Evolutionary conservation across 2,888 invertebrate species (phyloP), one percentile per base, ranked within the genome.

Genomic region (Oscheius sp.): DNA sequence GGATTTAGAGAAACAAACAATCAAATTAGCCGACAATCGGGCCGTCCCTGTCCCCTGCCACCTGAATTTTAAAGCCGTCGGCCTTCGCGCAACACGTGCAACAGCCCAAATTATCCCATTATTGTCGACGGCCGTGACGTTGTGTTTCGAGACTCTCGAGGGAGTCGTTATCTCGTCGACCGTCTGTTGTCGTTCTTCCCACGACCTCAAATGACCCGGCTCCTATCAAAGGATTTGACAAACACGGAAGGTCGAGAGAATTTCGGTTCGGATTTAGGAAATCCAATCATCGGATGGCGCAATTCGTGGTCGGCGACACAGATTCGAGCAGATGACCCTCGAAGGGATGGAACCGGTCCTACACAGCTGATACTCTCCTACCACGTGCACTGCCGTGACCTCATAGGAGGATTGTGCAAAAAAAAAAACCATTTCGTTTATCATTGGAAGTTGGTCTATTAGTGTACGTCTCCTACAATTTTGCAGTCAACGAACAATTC

Each of bases 281-380:
- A 47, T 47, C 47, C 22, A 24, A 36, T 12, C 12, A 12, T 14
- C 47, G 2, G 22, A 47, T 47, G 20, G 24, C 47, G 47, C 24
- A 47, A 47, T 20, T 4, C 20, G 47, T 22, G 47, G 24, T 22
- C 41, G 41, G 20, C 22, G 47, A 22, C 47, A 14, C 17, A 47
- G 47, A 47, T 47, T 47, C 24, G n/a, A 54, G 32, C 54, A 54
- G 54, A 54, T 54, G 54, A 54, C 54, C 54, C 47, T 36, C 36
- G 8, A 8, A 36, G 24, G 22, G 22, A 14, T n/a, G 20, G 54
- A 54, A 54, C 54, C 54, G 54, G 54, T 54, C 54, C 54, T 33
- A 54, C 33, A 54, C 33, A 14, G 32, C 33, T 17, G 30, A 30
- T 28, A 47, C 24, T 47, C 45, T 44, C 5, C 36, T 36, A 44